Percentiles rank a stretch among this genome's conserved stretches.
phyloP scores from a whole-genome alignment of 2,888 invertebrate genomes.

The Nymphalis urticae region DNA sequence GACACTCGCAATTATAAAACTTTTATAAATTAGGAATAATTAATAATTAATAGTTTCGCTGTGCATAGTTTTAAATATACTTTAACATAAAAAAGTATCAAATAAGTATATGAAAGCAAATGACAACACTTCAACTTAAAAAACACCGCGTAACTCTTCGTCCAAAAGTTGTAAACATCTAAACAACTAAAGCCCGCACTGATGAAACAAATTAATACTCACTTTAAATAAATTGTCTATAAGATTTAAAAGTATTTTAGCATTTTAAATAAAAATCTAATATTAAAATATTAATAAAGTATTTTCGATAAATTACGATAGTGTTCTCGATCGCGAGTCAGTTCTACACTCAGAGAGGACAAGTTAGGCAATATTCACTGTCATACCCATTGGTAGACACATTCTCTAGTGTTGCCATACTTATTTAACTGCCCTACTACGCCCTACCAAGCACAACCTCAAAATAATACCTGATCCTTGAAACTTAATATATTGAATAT shows the following conservation, averaged over 20 bases:
- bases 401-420: slow-evolving; percentile 10
- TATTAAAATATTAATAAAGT: slow-evolving; percentile 14
- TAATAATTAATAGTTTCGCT: slow-evolving; percentile 1
- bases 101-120: slow-evolving; percentile 30
- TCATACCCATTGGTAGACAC: slow-evolving; percentile 16
- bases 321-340: not conserved
- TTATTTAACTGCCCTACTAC: not conserved
- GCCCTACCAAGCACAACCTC: not conserved
- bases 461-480: not conserved
- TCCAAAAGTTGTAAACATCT: slow-evolving; percentile 40
- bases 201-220: slow-evolving; percentile 39
- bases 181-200: slow-evolving; percentile 35
- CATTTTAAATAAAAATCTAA: slow-evolving; percentile 36
- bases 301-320: slow-evolving; percentile 14
- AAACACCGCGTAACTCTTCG: slow-evolving; percentile 31
- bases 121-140: slow-evolving; percentile 31
- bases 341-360: slow-evolving; percentile 7
- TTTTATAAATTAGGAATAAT: not conserved
- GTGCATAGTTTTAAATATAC: slow-evolving; percentile 2
- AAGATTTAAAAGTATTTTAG: slow-evolving; percentile 11
- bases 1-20: not conserved
- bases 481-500: not conserved
- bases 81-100: not conserved
- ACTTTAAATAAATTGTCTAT: slow-evolving; percentile 31
- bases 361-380: slow-evolving; percentile 10